Base-by-base conservation (phyloP, 1,140 invertebrate genomes). In the Hermetia illucens region DNA sequence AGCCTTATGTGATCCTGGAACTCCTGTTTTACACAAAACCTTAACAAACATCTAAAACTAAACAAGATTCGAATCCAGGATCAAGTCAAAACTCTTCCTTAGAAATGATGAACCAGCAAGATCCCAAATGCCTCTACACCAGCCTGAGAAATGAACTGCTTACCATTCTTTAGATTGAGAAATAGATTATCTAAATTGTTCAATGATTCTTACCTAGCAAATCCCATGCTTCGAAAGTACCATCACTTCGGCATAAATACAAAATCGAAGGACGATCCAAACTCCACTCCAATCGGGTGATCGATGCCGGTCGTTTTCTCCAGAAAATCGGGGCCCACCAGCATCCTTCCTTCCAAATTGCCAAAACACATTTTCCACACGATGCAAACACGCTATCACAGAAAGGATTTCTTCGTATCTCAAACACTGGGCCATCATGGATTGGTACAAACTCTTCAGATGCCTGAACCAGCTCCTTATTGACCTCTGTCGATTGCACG, bases 381-480 rank as follows among this genome's bases (percentile, higher is more conserved):
- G 71, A 70, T 2, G 73, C 52, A 27, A 74, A 65, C 4, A 74
- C 42, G 34, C 70, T 53, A 5, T 53, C 49, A 9, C 69, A 54
- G 40, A 69, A 66, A 5, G 62, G 65, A 46, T 75, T 77, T 51
- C 69, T 68, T 21, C 66, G 49, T 3, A 68, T 50, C 18, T 66
- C 56, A 1, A 65, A 62, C 12, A 82, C 51, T 3, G 75, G 70
- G 0, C 79, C 79, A 48, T 82, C 75, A 47, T 83, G 79, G 35
- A 75, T 68, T 24, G 40, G 50, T 57, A 43, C 65, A 65, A 40
- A 58, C 64, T 20, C 57, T 38, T 51, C 66, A 62, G 40, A 45
- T 53, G 42, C 55, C 50, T 42, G 64, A 47, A 51, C 67, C 48
- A 44, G 50, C 43, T 59, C 66, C 49, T 61, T 59, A 12, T 44